phyloP scores from a whole-genome alignment of 2,888 invertebrate genomes.

The Eurytoma adleriae region DNA sequence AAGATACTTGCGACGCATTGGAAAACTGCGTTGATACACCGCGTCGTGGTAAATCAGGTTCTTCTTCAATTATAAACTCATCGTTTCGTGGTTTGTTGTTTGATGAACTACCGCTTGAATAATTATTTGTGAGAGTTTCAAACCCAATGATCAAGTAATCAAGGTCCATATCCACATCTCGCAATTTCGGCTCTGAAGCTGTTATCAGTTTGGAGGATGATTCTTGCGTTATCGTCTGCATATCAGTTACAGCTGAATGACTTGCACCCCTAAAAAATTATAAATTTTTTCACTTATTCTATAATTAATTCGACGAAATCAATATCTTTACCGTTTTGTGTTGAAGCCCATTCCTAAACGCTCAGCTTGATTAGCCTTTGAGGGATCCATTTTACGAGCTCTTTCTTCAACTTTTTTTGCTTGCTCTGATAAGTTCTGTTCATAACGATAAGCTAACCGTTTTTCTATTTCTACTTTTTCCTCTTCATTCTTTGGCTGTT shows the following conservation, averaged over 20 bases:
- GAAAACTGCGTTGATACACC: conserved; percentile 59
- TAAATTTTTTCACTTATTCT: conserved; percentile 61
- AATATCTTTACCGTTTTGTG: conserved; percentile 76
- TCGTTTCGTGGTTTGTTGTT: conserved; percentile 68
- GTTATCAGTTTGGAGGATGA: conserved; percentile 73
- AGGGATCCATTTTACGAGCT: conserved; percentile 85
- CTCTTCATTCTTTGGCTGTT: conserved; percentile 74
- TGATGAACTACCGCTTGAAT: conserved; percentile 30
- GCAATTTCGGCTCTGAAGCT: conserved; percentile 64
- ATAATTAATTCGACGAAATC: conserved; percentile 12
- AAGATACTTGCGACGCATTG: conserved; percentile 21
- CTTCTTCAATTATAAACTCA: conserved; percentile 75
- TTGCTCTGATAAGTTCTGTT: conserved; percentile 83
- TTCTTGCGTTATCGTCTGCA: conserved; percentile 94
- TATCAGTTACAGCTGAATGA: conserved; percentile 93
- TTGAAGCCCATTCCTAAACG: conserved; percentile 94
- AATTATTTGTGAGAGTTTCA: conserved; percentile 49
- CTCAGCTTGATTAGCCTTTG: conserved; percentile 92
- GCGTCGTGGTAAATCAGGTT: conserved; percentile 69
- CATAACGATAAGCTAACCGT: conserved; percentile 82
- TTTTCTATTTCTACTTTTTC: conserved; percentile 84
- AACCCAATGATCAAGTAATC: conserved; percentile 57
- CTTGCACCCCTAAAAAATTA: conserved; percentile 81
- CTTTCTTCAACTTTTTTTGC: conserved; percentile 85
- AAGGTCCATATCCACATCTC: conserved; percentile 64